phyloP scores from a whole-genome alignment of 1,140 invertebrate species.

The Chironomus striatipennis region DNA sequence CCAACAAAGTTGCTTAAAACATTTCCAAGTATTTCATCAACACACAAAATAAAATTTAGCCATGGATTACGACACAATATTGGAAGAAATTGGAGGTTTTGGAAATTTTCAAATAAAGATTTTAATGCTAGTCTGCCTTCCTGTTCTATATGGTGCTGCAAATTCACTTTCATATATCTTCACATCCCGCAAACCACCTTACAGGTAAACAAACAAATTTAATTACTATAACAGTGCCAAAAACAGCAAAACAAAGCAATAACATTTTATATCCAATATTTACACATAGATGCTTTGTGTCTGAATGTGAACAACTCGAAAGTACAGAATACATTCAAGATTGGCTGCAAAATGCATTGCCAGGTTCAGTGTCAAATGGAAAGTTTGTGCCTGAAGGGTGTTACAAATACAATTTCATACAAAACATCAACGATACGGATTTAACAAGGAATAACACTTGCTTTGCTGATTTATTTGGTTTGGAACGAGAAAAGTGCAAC shows the following conservation, averaged over 20 bases:
- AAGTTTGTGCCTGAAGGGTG: conserved; percentile 33
- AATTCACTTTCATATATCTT: conserved; percentile 53
- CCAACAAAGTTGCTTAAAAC: too few relatives aligned
- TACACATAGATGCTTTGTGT: conserved; percentile 43
- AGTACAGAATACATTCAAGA: conserved; percentile 35
- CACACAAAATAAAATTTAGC: neutral
- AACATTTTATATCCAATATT: too few relatives aligned
- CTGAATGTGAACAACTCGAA: conserved; percentile 41
- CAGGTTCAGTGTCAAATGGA: conserved; percentile 32
- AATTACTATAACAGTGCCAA: neutral
- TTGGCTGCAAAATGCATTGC: conserved; percentile 42
- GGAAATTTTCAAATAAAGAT: conserved; percentile 48
- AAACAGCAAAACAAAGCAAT: too few relatives aligned
- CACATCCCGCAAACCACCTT: conserved; percentile 47
- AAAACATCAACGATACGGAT: neutral
- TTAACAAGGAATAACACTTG: conserved; percentile 31
- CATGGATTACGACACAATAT: conserved; percentile 49
- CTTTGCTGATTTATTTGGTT: conserved; percentile 34
- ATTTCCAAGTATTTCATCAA: too few relatives aligned
- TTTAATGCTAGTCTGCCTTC: conserved; percentile 48
- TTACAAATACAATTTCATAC: conserved; percentile 28
- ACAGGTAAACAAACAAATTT: conserved; percentile 37
- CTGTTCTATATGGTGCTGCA: conserved; percentile 48
- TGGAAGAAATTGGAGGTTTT: conserved; percentile 51
- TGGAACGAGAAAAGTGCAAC: conserved; percentile 36